A percentile compares a stretch with the other conserved stretches of the same genome.
Conservation (phyloP, 2,113 vertebrate species). For the Pituophis catenifer region DNA sequence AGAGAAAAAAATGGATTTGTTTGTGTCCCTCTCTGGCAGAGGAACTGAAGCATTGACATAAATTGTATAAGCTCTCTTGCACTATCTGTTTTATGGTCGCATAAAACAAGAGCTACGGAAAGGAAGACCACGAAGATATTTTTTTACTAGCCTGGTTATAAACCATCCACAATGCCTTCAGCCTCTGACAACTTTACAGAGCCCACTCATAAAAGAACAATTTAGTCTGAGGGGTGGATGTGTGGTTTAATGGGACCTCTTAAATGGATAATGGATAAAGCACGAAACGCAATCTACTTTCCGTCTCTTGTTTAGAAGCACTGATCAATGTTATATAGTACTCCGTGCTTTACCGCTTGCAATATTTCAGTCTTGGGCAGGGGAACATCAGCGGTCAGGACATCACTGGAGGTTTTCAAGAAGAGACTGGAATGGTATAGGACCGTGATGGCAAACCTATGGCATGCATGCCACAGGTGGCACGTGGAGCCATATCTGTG, state of each 20-base stretch:
- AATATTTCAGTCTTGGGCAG: not conserved
- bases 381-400: not conserved
- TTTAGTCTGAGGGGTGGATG: not conserved
- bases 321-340: not conserved
- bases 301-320: not conserved
- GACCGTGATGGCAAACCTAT: too few relatives aligned
- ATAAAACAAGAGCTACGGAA: not conserved
- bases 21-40: not conserved
- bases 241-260: slow-evolving; percentile 19
- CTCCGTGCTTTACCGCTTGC: not conserved
- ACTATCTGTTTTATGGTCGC: slow-evolving; percentile 10
- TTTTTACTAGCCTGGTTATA: not conserved
- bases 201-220: slow-evolving; percentile 42
- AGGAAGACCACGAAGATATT: not conserved
- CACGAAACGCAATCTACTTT: not conserved
- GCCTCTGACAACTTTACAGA: slow-evolving; percentile 40
- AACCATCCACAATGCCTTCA: not conserved
- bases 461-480: too few relatives aligned
- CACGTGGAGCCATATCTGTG: too few relatives aligned
- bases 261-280: not conserved
- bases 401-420: not conserved
- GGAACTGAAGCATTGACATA: not conserved
- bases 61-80: not conserved
- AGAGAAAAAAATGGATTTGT: not conserved
- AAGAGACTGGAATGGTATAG: not conserved